A percentile compares a stretch with the other conserved stretches of the same genome.
phyloP scores from a whole-genome alignment of 1,140 invertebrate species.

The Pararge aegeria region DNA sequence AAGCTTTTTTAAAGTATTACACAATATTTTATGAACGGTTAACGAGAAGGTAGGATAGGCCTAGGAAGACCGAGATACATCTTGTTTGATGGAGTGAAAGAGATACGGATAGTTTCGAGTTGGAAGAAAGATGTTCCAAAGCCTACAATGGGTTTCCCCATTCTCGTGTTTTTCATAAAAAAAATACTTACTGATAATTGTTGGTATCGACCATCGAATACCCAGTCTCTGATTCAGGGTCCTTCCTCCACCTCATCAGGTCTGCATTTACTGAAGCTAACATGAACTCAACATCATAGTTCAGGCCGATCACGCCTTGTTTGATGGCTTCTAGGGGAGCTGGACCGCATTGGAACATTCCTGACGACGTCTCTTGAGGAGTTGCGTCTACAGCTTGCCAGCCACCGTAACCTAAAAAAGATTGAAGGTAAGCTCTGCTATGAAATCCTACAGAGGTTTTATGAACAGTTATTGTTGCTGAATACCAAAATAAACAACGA shows the following conservation, averaged over 20 bases:
- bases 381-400: slow-evolving; percentile 89
- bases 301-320: slow-evolving; percentile 85
- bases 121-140: no score
- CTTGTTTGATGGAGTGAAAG: not conserved
- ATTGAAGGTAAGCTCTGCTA: no score
- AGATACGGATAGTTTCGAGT: no score
- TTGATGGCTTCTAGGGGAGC: slow-evolving; percentile 84
- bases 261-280: slow-evolving; percentile 83
- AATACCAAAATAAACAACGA: no score
- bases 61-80: no score
- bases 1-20: no score
- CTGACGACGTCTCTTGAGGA: slow-evolving; percentile 84
- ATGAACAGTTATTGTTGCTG: no score
- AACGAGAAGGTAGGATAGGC: no score
- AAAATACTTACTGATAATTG: slow-evolving; percentile 83
- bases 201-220: slow-evolving; percentile 84
- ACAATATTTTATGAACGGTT: no score
- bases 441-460: no score
- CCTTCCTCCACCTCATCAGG: slow-evolving; percentile 82
- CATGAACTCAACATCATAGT: slow-evolving; percentile 87
- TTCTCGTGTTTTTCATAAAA: not conserved
- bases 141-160: no score
- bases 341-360: slow-evolving; percentile 84
- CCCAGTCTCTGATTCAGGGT: slow-evolving; percentile 80
- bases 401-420: slow-evolving; percentile 63